Base-by-base conservation (phyloP, 2,888 invertebrate genomes). In the Platerodrilus igneus region DNA sequence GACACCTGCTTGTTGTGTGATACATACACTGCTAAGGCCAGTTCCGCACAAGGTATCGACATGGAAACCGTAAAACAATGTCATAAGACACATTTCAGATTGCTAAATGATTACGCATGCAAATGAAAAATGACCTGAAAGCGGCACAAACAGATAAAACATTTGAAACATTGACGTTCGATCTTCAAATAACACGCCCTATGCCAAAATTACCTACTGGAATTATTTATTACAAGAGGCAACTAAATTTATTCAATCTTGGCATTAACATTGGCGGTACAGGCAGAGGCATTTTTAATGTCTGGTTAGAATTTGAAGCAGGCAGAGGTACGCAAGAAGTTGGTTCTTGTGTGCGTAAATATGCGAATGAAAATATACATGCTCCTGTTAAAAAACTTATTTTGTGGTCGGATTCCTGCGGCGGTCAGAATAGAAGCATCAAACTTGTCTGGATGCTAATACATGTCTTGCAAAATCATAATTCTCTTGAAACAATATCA, bases 321-420 rank as follows among this genome's bases (percentile, higher is more conserved):
- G 56, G 52, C 14, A 41, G 56, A 9, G 55, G 55, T 25, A 47
- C 53, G 5, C 53, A 52, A 30, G 53, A 53, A 40, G 50, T 48
- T 9, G 49, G 45, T 19, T 50, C 51, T 6, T 56, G 55, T 31
- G 23, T 52, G 15, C 36, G 42, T 33, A 48, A 45, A n/a, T n/a
- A n/a, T n/a, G n/a, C n/a, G n/a, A n/a, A n/a, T n/a, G n/a, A n/a
- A n/a, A n/a, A n/a, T n/a, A n/a, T n/a, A n/a, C n/a, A n/a, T n/a
- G n/a, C n/a, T n/a, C n/a, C n/a, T n/a, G n/a, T n/a, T n/a, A n/a
- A n/a, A n/a, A n/a, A n/a, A n/a, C n/a, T n/a, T n/a, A n/a, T n/a
- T n/a, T n/a, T n/a, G n/a, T n/a, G n/a, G n/a, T n/a, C 37, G 10
- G 52, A 56, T 37, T 53, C 50, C 11, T 53, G 52, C 37, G 51